These are phyloP conservation scores for Hyles euphorbiae DNA, from an alignment of 1,140 invertebrate species.

Conservation along the genomic window DNA sequence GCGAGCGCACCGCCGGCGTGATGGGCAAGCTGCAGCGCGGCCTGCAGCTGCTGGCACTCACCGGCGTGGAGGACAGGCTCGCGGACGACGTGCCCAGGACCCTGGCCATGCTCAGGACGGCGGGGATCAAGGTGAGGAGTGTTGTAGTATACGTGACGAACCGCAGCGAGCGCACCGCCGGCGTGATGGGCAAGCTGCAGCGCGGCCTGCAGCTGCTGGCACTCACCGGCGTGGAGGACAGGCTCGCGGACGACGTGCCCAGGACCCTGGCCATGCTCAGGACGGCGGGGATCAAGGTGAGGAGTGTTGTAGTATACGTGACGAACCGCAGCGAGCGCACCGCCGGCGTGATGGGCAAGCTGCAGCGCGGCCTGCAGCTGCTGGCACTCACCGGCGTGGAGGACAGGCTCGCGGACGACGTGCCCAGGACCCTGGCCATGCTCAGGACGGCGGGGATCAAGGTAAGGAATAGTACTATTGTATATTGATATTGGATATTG, in stretches of 20 bases:
- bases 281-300: constrained; percentile 96
- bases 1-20: constrained; percentile 89
- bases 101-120: constrained; percentile 93
- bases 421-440: constrained; percentile 93
- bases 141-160: no score
- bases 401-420: constrained; percentile 92
- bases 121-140: constrained; percentile 95
- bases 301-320: no score
- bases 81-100: constrained; percentile 94
- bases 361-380: constrained; percentile 96
- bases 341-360: constrained; percentile 89
- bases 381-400: constrained; percentile 98
- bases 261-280: constrained; percentile 93
- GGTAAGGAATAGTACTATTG: constrained; percentile 57
- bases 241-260: constrained; percentile 92
- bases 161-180: constrained; percentile 87
- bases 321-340: constrained; percentile 90
- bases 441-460: constrained; percentile 97
- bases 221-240: constrained; percentile 97
- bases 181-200: constrained; percentile 93
- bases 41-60: constrained; percentile 97
- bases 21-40: constrained; percentile 94
- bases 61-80: constrained; percentile 94
- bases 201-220: constrained; percentile 96
- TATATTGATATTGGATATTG: no score